Base-by-base conservation (phyloP, 92 coral and sea anemone genomes). In the Parazoanthus darwini region DNA sequence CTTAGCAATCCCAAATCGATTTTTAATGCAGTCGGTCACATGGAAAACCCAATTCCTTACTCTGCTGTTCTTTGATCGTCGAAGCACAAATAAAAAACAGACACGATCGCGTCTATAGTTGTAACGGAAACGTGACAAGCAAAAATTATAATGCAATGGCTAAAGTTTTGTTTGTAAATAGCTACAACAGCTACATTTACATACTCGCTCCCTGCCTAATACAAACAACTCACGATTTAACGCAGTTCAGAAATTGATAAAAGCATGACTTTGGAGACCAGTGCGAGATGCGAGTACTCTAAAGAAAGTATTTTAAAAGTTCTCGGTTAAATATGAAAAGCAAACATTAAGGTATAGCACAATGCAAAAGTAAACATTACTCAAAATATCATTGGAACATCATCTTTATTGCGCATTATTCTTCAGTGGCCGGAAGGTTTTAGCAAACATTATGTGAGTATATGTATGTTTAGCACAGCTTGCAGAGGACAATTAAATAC, bases 381-480 rank as follows among this genome's bases (percentile, higher is more conserved):
- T 84, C 78, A 35, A 50, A 51, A 72, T 29, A 7, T 77, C n/a
- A 67, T 67, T 22, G 42, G 18, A 46, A 20, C 58, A 20, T 68
- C 54, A 84, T 74, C n/a, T 84, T 84, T 84, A 84, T 82, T 82
- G 58, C 38, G 59, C 20, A 82, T 82, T 65, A 79, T 84, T 39
- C 87, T 48, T 54, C 43, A n/a, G 37, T 18, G 87, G 35, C 68
- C 63, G 79, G 79, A 71, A 39, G 79, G 26, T 48, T 20, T 73
- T 18, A 70, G 87, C 68, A 84, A 84, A 84, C 65, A 84, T 84
- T 70, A 84, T 18, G 1, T 71, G 16, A 43, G 50, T 84, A 58
- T 54, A 33, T 84, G 56, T 54, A 33, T 46, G 37, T 20, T 68
- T 16, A 13, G 39, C 7, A 68, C 38, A 37, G 80, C 78, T 46